Evolutionary conservation across 2,113 vertebrate genomes (phyloP), one percentile per base, ranked within the genome.

Genomic region (Struthidea cinerea): DNA sequence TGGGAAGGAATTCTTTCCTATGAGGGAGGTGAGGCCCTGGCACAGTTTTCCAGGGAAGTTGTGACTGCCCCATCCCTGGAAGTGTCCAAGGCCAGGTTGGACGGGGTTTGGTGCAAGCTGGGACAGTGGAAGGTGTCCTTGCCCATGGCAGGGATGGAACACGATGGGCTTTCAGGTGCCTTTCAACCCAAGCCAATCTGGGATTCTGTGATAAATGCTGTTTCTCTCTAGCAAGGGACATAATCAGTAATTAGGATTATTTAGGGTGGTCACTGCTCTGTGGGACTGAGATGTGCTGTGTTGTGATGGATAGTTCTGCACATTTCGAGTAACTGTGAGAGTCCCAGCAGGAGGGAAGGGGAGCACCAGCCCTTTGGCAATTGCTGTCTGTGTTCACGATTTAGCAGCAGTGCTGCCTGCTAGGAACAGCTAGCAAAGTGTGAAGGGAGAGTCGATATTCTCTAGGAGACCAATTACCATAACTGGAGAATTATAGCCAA

Each of bases 71-170:
- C 44, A 50, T 50, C 20, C 26, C 71, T 67, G 61, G 32, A 6
- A 76, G 16, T 42, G 37, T 26, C 83, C 61, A 21, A 37, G 37
- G 32, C 32, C 21, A 35, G 37, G 16, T 0, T 67, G 52, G 32
- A 50, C 0, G 0, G 27, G 14, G 37, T 7, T 60, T 44, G 22
- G 37, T 68, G 63, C 53, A 77, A 0, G 1, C 22, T 52, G 33
- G 33, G 27, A 0, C 3, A 44, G 53, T 59, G 22, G 27, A 9
- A 77, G 18, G 6, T 27, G 37, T 37, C 53, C 18, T 37, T 86
- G 52, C 5, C 50, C 7, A 3, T 44, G 61, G 32, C 32, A 37
- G 17, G 17, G 16, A 0, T 76, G 37, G 35, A 13, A 50, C 32
- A 4, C 6, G 35, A 42, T 32, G 61, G 11, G 4, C 37, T 59